phyloP scores from a whole-genome alignment of 2,888 invertebrate genomes.

The Oscheius sp. region DNA sequence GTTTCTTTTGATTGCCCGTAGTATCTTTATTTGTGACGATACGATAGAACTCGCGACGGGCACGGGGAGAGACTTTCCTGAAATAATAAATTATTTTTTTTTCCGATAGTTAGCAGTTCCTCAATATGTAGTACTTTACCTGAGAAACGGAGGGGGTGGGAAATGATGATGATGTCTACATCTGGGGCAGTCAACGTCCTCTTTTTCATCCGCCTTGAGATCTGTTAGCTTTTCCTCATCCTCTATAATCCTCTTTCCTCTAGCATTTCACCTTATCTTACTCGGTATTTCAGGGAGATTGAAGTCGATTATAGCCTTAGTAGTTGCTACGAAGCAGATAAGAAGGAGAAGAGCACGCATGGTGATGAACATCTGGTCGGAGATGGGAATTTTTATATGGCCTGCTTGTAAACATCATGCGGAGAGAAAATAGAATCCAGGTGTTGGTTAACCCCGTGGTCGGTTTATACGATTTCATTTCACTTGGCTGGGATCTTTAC shows the following conservation, averaged over 20 bases:
- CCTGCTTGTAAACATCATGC: too few relatives aligned
- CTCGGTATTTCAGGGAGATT: too few relatives aligned
- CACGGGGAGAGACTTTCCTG: slow-evolving; percentile 13
- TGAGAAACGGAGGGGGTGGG: slow-evolving; percentile 18
- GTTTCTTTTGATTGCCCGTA: background rate
- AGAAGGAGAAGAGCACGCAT: background rate
- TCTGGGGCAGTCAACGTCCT: background rate
- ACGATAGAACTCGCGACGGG: slow-evolving; percentile 19
- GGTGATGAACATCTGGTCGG: too few relatives aligned
- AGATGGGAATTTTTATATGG: too few relatives aligned
- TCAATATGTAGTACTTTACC: too few relatives aligned
- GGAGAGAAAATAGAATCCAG: too few relatives aligned
- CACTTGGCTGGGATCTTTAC: too few relatives aligned
- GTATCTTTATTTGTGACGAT: slow-evolving; percentile 19
- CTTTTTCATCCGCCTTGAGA: background rate
- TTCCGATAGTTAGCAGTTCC: too few relatives aligned
- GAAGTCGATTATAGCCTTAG: too few relatives aligned
- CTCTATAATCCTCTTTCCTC: background rate
- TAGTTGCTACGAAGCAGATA: background rate
- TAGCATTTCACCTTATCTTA: too few relatives aligned
- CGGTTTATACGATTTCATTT: too few relatives aligned
- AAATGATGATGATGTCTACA: slow-evolving; percentile 21
- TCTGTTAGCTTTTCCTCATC: background rate
- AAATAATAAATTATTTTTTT: background rate
- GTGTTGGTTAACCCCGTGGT: too few relatives aligned